Evolutionary conservation across 2,888 invertebrate genomes (phyloP).

Genomic region (Pyrgus malvae): DNA sequence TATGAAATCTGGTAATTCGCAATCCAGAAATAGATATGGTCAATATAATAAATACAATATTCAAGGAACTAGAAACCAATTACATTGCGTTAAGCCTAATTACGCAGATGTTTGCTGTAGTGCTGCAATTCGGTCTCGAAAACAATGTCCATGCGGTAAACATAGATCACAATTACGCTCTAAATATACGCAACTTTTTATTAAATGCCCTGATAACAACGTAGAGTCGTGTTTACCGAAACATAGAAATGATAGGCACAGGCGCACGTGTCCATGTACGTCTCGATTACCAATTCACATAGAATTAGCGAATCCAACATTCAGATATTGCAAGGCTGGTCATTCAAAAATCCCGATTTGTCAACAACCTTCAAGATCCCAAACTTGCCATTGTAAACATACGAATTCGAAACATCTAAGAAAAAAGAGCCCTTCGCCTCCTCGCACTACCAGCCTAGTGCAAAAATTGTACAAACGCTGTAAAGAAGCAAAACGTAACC

Average conservation of each 20-base stretch:
- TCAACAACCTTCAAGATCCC: neutral
- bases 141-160: neutral
- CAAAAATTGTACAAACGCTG: constrained; percentile 3
- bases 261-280: neutral
- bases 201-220: neutral
- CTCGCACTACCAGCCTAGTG: too few species aligned
- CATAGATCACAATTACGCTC: neutral
- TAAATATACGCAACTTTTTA: neutral
- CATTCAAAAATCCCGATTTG: neutral
- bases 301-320: neutral
- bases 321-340: neutral
- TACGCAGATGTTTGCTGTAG: neutral
- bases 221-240: neutral
- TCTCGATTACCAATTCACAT: constrained; percentile 1
- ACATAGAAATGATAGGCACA: neutral
- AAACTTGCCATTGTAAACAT: neutral
- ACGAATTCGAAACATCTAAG: too few species aligned
- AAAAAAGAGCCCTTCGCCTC: too few species aligned
- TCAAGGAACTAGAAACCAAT: neutral
- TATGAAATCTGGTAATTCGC: constrained; percentile 42
- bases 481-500: neutral
- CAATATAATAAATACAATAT: constrained; percentile 5
- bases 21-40: neutral
- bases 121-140: neutral
- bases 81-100: neutral